Conservation (phyloP, 2,113 vertebrate species). For the Gymnorhina tibicen region DNA sequence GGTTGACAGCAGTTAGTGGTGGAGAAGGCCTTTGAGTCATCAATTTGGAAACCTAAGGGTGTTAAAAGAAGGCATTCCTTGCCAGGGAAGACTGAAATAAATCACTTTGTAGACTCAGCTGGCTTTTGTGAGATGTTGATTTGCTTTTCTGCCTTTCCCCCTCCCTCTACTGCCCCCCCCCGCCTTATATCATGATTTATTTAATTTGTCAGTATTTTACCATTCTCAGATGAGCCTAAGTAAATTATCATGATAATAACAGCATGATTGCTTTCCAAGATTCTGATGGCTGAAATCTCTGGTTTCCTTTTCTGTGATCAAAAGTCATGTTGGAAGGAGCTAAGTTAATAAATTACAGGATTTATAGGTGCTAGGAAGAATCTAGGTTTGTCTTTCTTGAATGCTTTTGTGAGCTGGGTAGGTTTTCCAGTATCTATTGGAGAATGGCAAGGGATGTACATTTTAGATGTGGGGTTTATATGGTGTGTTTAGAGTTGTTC, state of each 20-base stretch:
- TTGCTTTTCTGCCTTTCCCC: neutral
- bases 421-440: neutral
- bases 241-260: neutral
- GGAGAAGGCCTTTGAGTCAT: neutral
- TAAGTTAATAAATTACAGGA: neutral
- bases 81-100: neutral
- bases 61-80: neutral
- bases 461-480: neutral
- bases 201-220: neutral
- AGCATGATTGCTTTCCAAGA: neutral
- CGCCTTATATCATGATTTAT: neutral
- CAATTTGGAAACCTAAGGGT: neutral
- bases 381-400: neutral
- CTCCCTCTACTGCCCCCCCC: accelerated
- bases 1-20: neutral
- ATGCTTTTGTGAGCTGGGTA: neutral
- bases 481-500: neutral
- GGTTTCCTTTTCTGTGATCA: neutral
- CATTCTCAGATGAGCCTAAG: neutral
- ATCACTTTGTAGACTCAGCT: neutral
- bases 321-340: neutral
- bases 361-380: neutral
- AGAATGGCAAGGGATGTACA: neutral
- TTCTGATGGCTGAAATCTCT: neutral
- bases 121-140: neutral